Evolutionary conservation across 2,113 vertebrate species (phyloP).

Genomic region (Tenrec ecaudatus): DNA sequence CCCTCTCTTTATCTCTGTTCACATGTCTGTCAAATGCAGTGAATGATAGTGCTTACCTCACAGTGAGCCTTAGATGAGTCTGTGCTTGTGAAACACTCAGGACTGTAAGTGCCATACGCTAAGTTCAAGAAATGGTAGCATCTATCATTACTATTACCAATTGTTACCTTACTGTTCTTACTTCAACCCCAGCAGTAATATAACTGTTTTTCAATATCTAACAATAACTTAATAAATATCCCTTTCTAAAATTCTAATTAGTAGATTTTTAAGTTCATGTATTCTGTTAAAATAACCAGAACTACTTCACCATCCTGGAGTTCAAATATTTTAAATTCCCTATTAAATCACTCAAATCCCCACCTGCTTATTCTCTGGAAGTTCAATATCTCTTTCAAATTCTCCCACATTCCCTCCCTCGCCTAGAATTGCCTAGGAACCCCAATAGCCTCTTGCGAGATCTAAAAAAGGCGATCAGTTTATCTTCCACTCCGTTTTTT

Average conservation of each 20-base stretch:
- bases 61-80: background rate
- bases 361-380: background rate
- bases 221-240: conserved; percentile 19
- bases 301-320: background rate
- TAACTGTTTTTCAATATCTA: background rate
- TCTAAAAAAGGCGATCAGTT: background rate
- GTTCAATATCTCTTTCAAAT: conserved; percentile 14
- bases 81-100: background rate
- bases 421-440: background rate
- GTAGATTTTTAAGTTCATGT: background rate
- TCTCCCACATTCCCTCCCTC: background rate
- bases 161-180: background rate
- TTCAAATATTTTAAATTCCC: conserved; percentile 37
- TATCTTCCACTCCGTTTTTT: background rate
- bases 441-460: background rate
- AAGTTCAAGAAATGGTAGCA: background rate
- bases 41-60: background rate
- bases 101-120: background rate
- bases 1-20: background rate
- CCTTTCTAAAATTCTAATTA: conserved; percentile 1
- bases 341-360: conserved; percentile 38
- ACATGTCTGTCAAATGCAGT: background rate
- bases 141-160: background rate
- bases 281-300: conserved; percentile 8
- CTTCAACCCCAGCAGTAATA: background rate